These are phyloP conservation scores for Ligdia adustata DNA, from an alignment of 2,888 invertebrate genomes.

Conservation along the genomic window DNA sequence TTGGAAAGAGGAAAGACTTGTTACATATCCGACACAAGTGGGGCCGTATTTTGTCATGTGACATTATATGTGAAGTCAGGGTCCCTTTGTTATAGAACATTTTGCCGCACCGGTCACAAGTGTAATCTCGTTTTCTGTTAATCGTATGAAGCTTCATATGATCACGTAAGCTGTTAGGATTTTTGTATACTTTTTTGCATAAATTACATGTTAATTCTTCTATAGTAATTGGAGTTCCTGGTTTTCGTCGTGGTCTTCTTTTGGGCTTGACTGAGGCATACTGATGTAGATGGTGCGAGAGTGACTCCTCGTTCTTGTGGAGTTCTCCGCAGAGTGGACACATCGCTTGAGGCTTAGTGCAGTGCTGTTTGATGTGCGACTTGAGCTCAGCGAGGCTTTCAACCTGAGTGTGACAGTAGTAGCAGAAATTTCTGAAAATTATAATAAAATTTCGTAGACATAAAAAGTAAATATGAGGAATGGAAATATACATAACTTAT, in stretches of 20 bases:
- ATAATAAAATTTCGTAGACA: conserved; percentile 8
- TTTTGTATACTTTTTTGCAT: conserved; percentile 72
- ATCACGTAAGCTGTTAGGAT: conserved; percentile 45
- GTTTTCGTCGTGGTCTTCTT: conserved; percentile 61
- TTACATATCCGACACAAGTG: conserved; percentile 73
- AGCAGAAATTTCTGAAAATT: conserved; percentile 54
- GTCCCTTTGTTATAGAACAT: conserved; percentile 77
- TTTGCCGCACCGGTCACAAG: conserved; percentile 75
- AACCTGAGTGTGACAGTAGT: conserved; percentile 56
- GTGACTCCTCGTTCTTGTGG: conserved; percentile 54
- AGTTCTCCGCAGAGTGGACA: conserved; percentile 69
- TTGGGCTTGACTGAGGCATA: conserved; percentile 54
- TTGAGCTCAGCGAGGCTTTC: conserved; percentile 40
- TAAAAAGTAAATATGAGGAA: too few species aligned
- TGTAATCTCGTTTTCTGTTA: conserved; percentile 71
- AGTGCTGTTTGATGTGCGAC: conserved; percentile 56
- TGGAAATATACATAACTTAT: too few species aligned
- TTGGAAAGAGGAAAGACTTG: conserved; percentile 70
- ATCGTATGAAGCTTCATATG: conserved; percentile 68
- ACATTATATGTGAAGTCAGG: conserved; percentile 70
- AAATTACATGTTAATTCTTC: conserved; percentile 69
- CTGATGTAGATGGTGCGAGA: conserved; percentile 58
- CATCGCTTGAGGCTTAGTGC: conserved; percentile 49
- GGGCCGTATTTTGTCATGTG: conserved; percentile 69
- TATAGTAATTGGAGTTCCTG: conserved; percentile 64